These are phyloP conservation scores for Pithys albifrons DNA, from an alignment of 2,113 vertebrate genomes.

Conservation along the genomic window DNA sequence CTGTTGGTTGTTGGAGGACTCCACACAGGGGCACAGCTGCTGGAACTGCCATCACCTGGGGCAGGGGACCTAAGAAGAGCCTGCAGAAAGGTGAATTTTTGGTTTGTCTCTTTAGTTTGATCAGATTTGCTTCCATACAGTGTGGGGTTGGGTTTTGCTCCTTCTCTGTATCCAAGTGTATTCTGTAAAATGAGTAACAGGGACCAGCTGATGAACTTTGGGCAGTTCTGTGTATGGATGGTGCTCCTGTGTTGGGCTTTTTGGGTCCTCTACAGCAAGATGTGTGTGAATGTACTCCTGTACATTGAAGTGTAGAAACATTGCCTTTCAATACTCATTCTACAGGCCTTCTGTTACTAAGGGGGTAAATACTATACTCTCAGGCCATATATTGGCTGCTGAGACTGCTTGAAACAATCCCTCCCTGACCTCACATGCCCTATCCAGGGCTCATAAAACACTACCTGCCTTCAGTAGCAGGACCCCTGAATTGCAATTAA, in stretches of 20 bases:
- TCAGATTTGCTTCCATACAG: background rate
- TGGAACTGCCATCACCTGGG: background rate
- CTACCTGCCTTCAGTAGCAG: conserved; percentile 13
- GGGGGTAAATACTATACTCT: conserved; percentile 2
- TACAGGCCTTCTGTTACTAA: conserved; percentile 71
- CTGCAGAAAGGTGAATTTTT: background rate
- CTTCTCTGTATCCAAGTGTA: background rate
- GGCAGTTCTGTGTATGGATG: background rate
- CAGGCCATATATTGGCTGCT: background rate
- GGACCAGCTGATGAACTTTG: background rate
- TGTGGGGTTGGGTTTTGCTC: background rate
- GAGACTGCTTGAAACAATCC: background rate
- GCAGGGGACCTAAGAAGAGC: background rate
- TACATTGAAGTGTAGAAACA: background rate
- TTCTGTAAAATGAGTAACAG: background rate
- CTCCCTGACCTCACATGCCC: background rate
- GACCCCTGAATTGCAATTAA: background rate
- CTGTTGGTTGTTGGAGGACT: background rate
- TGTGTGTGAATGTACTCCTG: background rate
- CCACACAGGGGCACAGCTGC: background rate
- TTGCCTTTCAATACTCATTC: conserved; percentile 61
- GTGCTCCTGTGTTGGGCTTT: background rate
- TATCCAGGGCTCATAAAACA: background rate
- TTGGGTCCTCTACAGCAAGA: background rate
- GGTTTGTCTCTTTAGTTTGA: background rate